Conservation (phyloP, 2,888 invertebrate species). For the Ennomos erosarius region DNA sequence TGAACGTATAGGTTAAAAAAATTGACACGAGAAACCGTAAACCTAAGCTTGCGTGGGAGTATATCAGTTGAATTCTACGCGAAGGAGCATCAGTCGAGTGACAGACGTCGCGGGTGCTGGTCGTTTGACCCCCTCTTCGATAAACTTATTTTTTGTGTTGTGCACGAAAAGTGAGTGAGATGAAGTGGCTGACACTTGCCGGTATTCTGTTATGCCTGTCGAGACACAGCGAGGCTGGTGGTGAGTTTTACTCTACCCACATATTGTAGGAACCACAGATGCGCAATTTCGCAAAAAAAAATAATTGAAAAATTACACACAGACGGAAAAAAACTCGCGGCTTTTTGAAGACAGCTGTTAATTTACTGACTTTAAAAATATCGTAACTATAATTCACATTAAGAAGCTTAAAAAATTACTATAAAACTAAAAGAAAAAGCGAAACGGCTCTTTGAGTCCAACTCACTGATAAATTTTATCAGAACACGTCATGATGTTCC, state of each 20-base stretch:
- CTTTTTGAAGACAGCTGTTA: too few relatives aligned
- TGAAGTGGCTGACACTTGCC: constrained; percentile 71
- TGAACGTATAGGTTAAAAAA: constrained; percentile 47
- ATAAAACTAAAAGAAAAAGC: not conserved
- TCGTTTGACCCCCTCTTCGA: constrained; percentile 42
- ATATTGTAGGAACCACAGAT: constrained; percentile 1
- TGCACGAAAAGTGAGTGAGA: constrained; percentile 67
- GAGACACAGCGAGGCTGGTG: constrained; percentile 60
- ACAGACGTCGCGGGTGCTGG: constrained; percentile 57
- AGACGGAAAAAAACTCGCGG: too few relatives aligned
- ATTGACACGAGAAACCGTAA: constrained; percentile 49
- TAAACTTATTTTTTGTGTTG: constrained; percentile 58
- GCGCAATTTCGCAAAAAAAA: constrained; percentile 10
- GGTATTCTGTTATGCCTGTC: constrained; percentile 64
- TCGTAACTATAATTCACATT: too few relatives aligned
- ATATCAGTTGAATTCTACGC: constrained; percentile 61
- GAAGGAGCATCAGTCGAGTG: constrained; percentile 62
- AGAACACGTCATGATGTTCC: constrained; percentile 3
- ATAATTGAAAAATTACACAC: not conserved
- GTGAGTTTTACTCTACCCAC: constrained; percentile 55
- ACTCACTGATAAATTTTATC: constrained; percentile 13
- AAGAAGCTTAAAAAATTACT: not conserved
- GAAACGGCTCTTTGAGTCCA: too few relatives aligned
- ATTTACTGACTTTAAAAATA: too few relatives aligned
- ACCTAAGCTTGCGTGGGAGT: constrained; percentile 61